These are phyloP conservation scores for Zeugodacus cucurbitae DNA, from an alignment of 1,140 invertebrate species.

Conservation along the genomic window DNA sequence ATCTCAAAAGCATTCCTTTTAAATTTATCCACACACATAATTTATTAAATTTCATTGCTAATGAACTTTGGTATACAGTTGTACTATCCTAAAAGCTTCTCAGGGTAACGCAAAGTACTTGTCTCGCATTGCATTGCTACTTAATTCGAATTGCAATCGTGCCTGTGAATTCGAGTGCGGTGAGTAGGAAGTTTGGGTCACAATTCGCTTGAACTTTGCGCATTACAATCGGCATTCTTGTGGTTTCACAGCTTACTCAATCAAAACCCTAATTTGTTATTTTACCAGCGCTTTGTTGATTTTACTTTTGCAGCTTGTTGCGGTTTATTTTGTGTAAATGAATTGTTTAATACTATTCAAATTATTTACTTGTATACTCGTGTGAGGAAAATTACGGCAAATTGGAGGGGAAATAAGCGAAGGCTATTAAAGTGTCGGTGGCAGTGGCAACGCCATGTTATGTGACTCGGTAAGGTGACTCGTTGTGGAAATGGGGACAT, in stretches of 20 bases:
- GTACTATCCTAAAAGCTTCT: too few species aligned
- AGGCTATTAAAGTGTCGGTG: background rate
- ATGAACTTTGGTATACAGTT: too few species aligned
- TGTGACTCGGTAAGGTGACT: background rate
- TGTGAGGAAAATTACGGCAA: background rate
- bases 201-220: background rate
- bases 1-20: too few species aligned
- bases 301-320: background rate
- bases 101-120: too few species aligned
- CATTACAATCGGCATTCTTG: constrained; percentile 23
- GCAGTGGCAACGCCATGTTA: background rate
- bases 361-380: background rate
- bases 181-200: constrained; percentile 8
- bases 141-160: too few species aligned
- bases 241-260: constrained; percentile 22
- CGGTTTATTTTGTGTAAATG: constrained; percentile 5
- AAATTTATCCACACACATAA: too few species aligned
- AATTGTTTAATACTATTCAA: background rate
- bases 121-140: too few species aligned
- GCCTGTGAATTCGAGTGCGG: background rate
- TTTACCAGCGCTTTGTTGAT: background rate
- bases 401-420: background rate
- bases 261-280: constrained; percentile 21
- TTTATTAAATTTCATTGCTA: too few species aligned
- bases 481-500: constrained; percentile 14